Percentiles rank a stretch among this genome's conserved stretches.
Evolutionary conservation across 2,888 invertebrate genomes (phyloP).

Genomic region (Galerucella pusilla): DNA sequence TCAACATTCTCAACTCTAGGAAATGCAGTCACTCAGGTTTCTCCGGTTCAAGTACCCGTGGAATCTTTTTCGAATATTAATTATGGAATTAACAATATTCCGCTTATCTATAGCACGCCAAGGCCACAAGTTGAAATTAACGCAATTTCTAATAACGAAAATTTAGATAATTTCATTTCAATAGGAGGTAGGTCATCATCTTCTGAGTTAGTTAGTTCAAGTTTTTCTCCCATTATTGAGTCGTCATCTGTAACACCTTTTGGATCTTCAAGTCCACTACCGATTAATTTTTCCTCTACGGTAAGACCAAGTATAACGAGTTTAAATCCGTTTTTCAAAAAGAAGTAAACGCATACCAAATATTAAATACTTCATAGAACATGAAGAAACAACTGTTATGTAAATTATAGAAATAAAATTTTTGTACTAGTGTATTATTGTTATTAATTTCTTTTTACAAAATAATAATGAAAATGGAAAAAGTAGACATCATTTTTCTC

Average conservation of each 20-base stretch:
- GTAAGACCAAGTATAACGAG: background rate
- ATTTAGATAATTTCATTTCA: background rate
- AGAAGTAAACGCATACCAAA: background rate
- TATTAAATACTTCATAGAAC: too few relatives aligned
- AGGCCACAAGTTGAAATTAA: constrained; percentile 9
- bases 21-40: background rate
- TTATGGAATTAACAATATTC: background rate
- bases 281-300: background rate
- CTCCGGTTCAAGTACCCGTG: background rate
- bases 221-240: background rate
- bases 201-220: background rate
- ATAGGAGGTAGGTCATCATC: background rate
- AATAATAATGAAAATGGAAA: too few relatives aligned
- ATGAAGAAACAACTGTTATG: too few relatives aligned
- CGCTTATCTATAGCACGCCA: background rate
- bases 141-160: constrained; percentile 1
- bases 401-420: too few relatives aligned
- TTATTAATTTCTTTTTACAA: too few relatives aligned
- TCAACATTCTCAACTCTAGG: background rate
- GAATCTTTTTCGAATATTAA: background rate
- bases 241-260: background rate
- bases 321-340: background rate
- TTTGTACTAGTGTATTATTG: too few relatives aligned
- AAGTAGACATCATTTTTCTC: too few relatives aligned
- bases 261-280: background rate